Percentiles rank a stretch among this genome's conserved stretches.
Evolutionary conservation across 2,113 vertebrate genomes (phyloP).

Genomic region (Cololabis saira): DNA sequence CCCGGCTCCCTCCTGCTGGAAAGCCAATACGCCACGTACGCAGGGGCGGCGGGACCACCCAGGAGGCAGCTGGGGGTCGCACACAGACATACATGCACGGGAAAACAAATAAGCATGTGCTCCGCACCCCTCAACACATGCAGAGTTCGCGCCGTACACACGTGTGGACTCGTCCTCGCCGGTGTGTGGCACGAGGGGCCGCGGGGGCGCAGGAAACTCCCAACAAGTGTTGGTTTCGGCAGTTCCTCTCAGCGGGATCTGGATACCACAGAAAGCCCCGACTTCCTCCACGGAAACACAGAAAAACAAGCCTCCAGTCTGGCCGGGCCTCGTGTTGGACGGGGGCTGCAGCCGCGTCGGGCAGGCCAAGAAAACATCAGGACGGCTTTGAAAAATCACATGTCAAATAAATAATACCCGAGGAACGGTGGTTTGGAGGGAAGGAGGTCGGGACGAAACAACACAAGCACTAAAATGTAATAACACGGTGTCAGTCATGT

Average conservation of each 20-base stretch:
- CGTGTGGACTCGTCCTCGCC: conserved; percentile 31
- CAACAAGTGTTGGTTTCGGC: conserved; percentile 69
- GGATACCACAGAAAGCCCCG: conserved; percentile 52
- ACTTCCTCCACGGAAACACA: conserved; percentile 56
- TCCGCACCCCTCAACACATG: background rate
- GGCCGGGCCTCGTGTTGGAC: conserved; percentile 35
- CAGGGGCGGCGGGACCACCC: conserved; percentile 68
- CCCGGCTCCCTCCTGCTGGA: conserved; percentile 62
- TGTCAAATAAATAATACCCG: conserved; percentile 26
- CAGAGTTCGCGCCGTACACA: conserved; percentile 2
- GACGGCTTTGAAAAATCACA: conserved; percentile 28
- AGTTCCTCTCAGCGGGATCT: conserved; percentile 57
- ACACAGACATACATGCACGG: conserved; percentile 29
- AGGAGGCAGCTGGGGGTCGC: conserved; percentile 59
- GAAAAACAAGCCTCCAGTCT: conserved; percentile 33
- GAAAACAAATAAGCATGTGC: conserved; percentile 52
- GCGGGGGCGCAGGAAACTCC: conserved; percentile 60
- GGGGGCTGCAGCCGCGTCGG: conserved; percentile 2
- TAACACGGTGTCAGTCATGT: conserved; percentile 22
- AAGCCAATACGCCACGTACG: conserved; percentile 66
- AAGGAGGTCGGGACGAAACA: background rate
- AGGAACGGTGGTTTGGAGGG: conserved; percentile 22
- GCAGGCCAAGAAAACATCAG: conserved; percentile 16
- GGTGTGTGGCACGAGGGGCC: conserved; percentile 39
- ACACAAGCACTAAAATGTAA: conserved; percentile 1